A percentile compares a stretch with the other conserved stretches of the same genome.
phyloP scores from a whole-genome alignment of 1,140 invertebrate species.

The Pseudobourletiella spinata region DNA sequence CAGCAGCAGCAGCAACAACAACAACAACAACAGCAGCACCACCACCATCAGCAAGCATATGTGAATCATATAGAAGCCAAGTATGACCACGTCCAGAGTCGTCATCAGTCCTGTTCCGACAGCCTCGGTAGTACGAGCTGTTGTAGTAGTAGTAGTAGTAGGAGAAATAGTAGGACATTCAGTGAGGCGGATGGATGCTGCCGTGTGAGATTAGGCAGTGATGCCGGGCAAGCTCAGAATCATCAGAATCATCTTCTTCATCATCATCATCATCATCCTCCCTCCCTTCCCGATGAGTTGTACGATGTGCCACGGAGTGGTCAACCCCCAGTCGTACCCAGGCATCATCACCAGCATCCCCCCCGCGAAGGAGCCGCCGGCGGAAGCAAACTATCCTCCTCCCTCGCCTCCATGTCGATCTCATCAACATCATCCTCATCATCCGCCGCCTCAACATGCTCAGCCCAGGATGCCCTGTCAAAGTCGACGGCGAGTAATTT shows the following conservation, averaged over 20 bases:
- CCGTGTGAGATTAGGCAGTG: too few species aligned
- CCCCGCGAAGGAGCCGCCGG: too few species aligned
- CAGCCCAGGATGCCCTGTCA: too few species aligned
- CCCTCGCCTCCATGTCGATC: neutral
- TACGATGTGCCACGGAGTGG: slow-evolving; percentile 22
- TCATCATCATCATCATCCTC: slow-evolving; percentile 1
- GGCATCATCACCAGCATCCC: too few species aligned
- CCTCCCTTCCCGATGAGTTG: slow-evolving; percentile 6
- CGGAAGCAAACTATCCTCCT: neutral
- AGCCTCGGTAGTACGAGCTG: neutral
- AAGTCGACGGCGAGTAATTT: too few species aligned
- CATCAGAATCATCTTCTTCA: too few species aligned
- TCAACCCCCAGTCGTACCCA: neutral
- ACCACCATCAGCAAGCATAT: too few species aligned
- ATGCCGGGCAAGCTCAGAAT: too few species aligned
- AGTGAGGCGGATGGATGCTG: too few species aligned
- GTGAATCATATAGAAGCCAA: slow-evolving; percentile 22
- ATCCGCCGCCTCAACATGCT: too few species aligned
- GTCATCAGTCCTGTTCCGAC: too few species aligned
- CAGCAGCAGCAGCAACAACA: neutral
- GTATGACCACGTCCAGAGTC: slow-evolving; percentile 17
- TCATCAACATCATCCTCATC: too few species aligned
- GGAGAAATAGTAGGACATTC: neutral
- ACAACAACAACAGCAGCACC: slow-evolving; percentile 4
- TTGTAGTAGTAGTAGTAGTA: neutral